These are phyloP conservation scores for Drosophila pallidifrons DNA, from an alignment of 1,140 invertebrate genomes.

Conservation along the genomic window DNA sequence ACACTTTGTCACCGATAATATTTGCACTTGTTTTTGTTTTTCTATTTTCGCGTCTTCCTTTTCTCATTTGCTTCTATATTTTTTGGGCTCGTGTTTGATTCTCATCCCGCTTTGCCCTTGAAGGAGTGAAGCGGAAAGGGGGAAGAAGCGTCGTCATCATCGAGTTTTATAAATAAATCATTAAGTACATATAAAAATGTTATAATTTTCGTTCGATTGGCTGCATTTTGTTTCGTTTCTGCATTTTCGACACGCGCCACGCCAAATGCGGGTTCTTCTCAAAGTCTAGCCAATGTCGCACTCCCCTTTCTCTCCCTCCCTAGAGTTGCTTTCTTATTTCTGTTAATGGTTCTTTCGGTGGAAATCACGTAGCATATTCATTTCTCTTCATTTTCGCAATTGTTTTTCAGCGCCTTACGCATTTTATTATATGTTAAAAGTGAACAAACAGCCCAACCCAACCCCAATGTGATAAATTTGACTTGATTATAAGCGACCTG, in stretches of 20 bases:
- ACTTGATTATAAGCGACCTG: constrained; percentile 39
- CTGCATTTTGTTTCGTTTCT: constrained; percentile 30
- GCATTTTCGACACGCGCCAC: constrained; percentile 27
- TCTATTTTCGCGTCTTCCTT: constrained; percentile 5
- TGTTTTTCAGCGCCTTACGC: constrained; percentile 28
- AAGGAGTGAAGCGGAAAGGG: not conserved
- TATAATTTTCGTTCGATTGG: constrained; percentile 34
- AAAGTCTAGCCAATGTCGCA: not conserved
- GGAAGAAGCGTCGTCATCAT: constrained; percentile 46
- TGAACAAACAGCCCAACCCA: not conserved
- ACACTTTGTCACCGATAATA: too few relatives aligned
- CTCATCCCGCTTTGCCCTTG: constrained; percentile 18
- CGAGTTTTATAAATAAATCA: constrained; percentile 51
- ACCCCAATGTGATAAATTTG: constrained; percentile 22
- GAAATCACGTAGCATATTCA: constrained; percentile 61
- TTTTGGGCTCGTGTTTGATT: constrained; percentile 31
- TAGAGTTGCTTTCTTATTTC: not conserved
- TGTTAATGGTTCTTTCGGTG: constrained; percentile 1
- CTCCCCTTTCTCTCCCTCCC: too few relatives aligned
- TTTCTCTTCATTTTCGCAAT: constrained; percentile 64
- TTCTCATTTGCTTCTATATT: constrained; percentile 4
- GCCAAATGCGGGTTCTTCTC: constrained; percentile 6
- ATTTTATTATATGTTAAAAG: constrained; percentile 50
- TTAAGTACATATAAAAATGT: constrained; percentile 32
- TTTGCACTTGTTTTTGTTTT: constrained; percentile 15